Evolutionary conservation across 2,888 invertebrate genomes (phyloP).

Genomic region (Exephanes ischioxanthus): DNA sequence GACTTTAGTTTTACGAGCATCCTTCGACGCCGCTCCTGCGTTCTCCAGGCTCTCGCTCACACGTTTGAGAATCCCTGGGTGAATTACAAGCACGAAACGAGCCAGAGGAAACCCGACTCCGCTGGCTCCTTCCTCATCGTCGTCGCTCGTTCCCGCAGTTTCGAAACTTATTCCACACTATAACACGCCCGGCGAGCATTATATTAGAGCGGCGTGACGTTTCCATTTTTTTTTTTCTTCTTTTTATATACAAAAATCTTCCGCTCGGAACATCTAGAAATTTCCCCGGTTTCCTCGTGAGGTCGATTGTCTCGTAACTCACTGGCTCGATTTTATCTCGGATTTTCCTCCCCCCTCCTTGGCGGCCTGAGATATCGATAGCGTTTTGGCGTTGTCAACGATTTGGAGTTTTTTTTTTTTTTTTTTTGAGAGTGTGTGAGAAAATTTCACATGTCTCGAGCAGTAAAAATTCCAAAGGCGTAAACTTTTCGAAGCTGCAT

Average conservation of each 20-base stretch:
- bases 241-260: constrained; percentile 40
- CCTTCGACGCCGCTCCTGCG: constrained; percentile 56
- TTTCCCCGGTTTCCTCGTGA: constrained; percentile 31
- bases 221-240: background rate
- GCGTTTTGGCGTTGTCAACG: constrained; percentile 40
- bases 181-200: constrained; percentile 21
- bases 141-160: constrained; percentile 49
- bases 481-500: background rate
- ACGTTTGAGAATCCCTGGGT: constrained; percentile 65
- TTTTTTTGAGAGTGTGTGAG: background rate
- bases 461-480: constrained; percentile 10
- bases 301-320: constrained; percentile 64
- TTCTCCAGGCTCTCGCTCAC: constrained; percentile 44
- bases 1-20: constrained; percentile 69
- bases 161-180: constrained; percentile 23
- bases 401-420: constrained; percentile 17
- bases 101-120: constrained; percentile 54
- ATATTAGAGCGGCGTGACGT: constrained; percentile 26
- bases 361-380: constrained; percentile 41
- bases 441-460: background rate
- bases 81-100: constrained; percentile 66
- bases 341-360: constrained; percentile 3
- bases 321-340: constrained; percentile 67
- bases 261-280: constrained; percentile 26
- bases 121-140: constrained; percentile 42